Percentiles rank a stretch among this genome's conserved stretches.
Evolutionary conservation across 2,113 vertebrate genomes (phyloP).

Genomic region (Machaerirhynchus nigripectus): DNA sequence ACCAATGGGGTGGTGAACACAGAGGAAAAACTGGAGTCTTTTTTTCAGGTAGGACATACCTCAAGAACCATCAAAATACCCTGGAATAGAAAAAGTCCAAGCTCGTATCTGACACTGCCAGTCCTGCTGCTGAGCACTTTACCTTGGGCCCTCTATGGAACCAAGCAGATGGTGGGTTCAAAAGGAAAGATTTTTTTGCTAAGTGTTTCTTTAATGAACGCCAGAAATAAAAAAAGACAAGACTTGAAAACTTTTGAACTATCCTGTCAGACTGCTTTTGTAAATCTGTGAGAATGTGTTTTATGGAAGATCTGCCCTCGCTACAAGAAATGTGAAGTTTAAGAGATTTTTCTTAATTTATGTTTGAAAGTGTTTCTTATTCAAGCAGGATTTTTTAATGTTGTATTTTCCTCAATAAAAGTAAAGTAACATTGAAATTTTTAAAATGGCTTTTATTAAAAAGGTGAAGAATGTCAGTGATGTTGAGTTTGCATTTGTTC

Average conservation of each 20-base stretch:
- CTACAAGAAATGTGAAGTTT: neutral
- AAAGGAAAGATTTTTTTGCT: neutral
- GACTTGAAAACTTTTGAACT: neutral
- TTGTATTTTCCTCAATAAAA: slow-evolving; percentile 51
- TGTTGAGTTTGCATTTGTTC: neutral
- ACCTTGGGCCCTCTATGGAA: neutral
- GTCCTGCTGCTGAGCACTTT: slow-evolving; percentile 44
- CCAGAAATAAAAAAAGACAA: neutral
- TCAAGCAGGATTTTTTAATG: slow-evolving; percentile 16
- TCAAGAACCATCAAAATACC: neutral
- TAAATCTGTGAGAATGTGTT: neutral
- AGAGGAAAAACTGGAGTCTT: neutral
- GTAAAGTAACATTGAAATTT: neutral
- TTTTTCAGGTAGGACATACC: neutral
- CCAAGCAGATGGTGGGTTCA: neutral
- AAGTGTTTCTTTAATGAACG: neutral
- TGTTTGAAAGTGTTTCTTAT: slow-evolving; percentile 33
- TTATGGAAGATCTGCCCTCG: neutral
- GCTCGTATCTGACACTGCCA: slow-evolving; percentile 16
- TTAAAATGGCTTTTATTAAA: slow-evolving; percentile 28
- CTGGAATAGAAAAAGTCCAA: neutral
- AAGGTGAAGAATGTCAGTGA: neutral
- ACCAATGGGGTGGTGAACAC: neutral
- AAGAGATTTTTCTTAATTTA: slow-evolving; percentile 15
- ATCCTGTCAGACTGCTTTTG: neutral